phyloP scores from a whole-genome alignment of 2,113 vertebrate genomes.

The Falcunculus frontatus region DNA sequence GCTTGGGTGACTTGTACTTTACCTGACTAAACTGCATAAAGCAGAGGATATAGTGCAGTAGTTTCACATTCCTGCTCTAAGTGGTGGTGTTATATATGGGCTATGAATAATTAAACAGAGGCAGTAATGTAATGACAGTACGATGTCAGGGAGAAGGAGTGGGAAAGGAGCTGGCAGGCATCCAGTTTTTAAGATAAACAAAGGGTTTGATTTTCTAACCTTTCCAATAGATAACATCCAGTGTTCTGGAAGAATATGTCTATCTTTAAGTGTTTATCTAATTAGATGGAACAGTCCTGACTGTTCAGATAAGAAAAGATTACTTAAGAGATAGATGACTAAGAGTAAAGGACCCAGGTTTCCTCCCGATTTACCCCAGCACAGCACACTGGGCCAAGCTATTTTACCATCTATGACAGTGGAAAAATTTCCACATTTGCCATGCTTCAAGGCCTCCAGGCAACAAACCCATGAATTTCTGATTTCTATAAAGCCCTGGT shows the following conservation, averaged over 20 bases:
- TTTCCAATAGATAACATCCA: background rate
- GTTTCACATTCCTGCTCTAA: background rate
- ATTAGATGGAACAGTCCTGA: background rate
- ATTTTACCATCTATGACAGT: background rate
- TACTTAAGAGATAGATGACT: background rate
- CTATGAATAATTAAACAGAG: constrained; percentile 23
- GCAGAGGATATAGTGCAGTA: background rate
- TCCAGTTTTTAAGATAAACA: background rate
- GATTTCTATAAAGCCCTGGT: background rate
- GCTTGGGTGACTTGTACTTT: background rate
- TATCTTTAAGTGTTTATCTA: background rate
- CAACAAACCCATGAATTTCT: background rate
- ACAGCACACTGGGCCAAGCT: background rate
- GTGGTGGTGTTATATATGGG: background rate
- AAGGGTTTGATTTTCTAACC: background rate
- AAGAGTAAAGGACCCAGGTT: background rate
- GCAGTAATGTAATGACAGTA: background rate
- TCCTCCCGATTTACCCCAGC: background rate
- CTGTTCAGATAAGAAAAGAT: background rate
- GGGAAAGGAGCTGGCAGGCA: background rate
- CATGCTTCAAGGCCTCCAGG: background rate
- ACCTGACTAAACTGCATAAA: background rate
- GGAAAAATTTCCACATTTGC: background rate
- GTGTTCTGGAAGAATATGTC: background rate
- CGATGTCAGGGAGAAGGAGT: background rate